Conservation (phyloP, 2,797 vertebrate genomes). For the Poeciliopsis paucimaculata region DNA sequence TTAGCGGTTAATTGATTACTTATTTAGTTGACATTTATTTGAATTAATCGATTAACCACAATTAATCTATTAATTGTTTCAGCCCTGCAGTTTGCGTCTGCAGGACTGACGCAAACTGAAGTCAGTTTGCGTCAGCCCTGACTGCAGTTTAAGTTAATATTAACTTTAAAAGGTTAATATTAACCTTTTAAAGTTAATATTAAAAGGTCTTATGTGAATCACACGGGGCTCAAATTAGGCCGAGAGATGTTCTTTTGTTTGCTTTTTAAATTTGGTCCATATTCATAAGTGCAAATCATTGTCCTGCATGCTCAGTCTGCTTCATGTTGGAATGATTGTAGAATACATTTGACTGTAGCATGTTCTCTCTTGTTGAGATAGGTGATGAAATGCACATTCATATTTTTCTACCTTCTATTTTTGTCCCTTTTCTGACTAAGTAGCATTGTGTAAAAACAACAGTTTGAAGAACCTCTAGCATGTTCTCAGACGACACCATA, state of each 20-base stretch:
- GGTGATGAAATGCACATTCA: constrained; percentile 39
- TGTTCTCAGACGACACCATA: constrained; percentile 59
- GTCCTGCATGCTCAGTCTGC: constrained; percentile 64
- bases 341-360: constrained; percentile 57
- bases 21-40: no score
- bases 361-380: constrained; percentile 46
- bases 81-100: no score
- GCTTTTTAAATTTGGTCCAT: not conserved
- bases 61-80: no score
- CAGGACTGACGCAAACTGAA: no score
- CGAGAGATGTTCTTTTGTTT: not conserved
- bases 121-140: no score
- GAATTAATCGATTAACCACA: no score
- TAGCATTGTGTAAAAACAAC: constrained; percentile 26
- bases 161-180: no score
- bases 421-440: constrained; percentile 12
- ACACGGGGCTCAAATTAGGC: not conserved
- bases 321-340: constrained; percentile 48
- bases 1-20: no score
- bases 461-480: constrained; percentile 59
- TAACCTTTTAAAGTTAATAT: not conserved
- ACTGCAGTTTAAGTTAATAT: no score
- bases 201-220: not conserved
- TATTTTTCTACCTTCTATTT: constrained; percentile 11
- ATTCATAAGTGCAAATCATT: constrained; percentile 21